These are phyloP conservation scores for Rhincodon typus DNA, from an alignment of 2,797 vertebrate genomes.

Conservation along the genomic window DNA sequence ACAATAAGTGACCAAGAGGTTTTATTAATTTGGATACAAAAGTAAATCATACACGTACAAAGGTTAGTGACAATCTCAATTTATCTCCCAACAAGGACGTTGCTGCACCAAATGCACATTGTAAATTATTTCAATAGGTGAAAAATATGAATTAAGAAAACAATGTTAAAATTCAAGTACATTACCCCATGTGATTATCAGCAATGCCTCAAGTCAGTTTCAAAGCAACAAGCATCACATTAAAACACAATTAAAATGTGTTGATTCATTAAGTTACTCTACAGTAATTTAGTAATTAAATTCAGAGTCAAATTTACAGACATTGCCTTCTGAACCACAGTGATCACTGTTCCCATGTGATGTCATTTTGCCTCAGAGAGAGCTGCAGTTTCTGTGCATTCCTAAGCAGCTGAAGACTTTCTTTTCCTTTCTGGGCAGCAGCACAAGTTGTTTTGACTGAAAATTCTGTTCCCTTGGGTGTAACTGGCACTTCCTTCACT, in stretches of 20 bases:
- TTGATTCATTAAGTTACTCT: not conserved
- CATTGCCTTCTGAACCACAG: not conserved
- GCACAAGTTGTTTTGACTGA: constrained; percentile 43
- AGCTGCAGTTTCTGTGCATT: constrained; percentile 68
- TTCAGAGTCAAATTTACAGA: not conserved
- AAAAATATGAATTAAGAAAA: constrained; percentile 2
- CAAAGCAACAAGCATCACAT: not conserved
- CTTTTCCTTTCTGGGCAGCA: constrained; percentile 53
- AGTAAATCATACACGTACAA: not conserved
- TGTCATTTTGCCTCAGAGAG: constrained; percentile 65
- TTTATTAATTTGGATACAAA: constrained; percentile 28
- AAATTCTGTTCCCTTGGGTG: constrained; percentile 48
- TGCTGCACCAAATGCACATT: not conserved
- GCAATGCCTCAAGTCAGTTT: not conserved
- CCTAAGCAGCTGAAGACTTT: constrained; percentile 63
- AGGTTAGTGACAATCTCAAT: not conserved
- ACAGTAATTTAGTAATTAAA: not conserved
- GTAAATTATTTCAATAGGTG: not conserved
- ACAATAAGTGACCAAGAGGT: not conserved
- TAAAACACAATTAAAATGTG: not conserved
- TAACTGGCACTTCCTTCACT: constrained; percentile 47
- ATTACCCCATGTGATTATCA: not conserved
- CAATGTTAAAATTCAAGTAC: not conserved
- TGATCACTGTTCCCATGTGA: constrained; percentile 69
- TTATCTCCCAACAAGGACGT: not conserved